Evolutionary conservation across 2,113 vertebrate species (phyloP).

Genomic region (Atlantisia rogersi): DNA sequence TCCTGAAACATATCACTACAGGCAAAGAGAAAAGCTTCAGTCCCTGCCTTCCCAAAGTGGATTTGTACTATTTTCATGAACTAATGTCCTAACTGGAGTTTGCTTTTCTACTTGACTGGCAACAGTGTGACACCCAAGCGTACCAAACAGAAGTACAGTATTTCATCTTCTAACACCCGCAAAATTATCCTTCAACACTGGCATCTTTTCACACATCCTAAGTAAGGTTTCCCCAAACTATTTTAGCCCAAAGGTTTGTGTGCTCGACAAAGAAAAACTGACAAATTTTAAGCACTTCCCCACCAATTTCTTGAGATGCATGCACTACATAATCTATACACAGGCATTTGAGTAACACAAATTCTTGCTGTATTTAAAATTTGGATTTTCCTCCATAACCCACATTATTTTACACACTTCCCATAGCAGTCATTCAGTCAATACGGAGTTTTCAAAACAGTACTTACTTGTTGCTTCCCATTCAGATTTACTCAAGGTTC

Average conservation of each 20-base stretch:
- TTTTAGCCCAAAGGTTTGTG: not conserved
- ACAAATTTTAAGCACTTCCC: not conserved
- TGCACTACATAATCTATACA: not conserved
- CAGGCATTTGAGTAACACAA: not conserved
- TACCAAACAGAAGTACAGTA: not conserved
- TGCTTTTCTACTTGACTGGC: not conserved
- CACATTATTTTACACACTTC: not conserved
- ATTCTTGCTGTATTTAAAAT: not conserved
- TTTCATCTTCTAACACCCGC: not conserved
- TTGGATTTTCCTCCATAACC: not conserved
- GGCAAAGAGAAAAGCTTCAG: not conserved
- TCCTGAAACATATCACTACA: not conserved
- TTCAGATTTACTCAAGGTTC: slow-evolving; percentile 93
- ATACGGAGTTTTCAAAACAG: not conserved
- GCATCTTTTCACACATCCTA: not conserved
- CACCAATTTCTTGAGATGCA: not conserved
- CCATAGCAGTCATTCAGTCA: not conserved
- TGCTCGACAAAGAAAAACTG: not conserved
- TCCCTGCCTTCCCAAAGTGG: not conserved
- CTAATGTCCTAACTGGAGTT: not conserved
- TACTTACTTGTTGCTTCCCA: slow-evolving; percentile 97
- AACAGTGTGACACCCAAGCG: not conserved
- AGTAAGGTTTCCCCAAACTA: not conserved
- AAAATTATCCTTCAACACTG: not conserved
- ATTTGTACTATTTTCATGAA: not conserved